A percentile compares a stretch with the other conserved stretches of the same genome.
Conservation (phyloP, 2,797 vertebrate species). For the Lacerta viridis region DNA sequence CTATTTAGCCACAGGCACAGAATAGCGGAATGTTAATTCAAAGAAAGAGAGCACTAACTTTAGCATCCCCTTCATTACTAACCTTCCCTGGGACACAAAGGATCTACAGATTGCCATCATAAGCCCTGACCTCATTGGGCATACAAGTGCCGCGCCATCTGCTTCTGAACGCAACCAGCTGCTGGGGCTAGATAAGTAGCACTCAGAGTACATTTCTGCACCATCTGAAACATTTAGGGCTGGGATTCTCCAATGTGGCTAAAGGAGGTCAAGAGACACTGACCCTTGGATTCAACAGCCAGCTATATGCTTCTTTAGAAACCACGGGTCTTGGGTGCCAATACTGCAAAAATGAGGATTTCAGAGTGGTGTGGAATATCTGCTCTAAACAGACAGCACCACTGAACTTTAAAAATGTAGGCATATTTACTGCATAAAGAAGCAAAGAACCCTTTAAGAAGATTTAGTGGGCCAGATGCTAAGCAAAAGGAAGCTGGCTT, state of each 20-base stretch:
- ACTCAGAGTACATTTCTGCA: background rate
- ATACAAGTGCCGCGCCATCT: background rate
- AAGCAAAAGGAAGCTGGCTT: background rate
- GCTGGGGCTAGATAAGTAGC: background rate
- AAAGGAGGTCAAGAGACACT: background rate
- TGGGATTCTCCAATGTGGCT: background rate
- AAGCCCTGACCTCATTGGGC: background rate
- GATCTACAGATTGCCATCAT: background rate
- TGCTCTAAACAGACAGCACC: background rate
- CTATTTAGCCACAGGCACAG: background rate
- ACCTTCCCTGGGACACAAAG: constrained; percentile 8
- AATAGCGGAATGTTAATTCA: constrained; percentile 14
- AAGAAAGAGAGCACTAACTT: fast-evolving
- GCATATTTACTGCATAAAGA: background rate
- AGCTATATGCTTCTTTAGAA: background rate
- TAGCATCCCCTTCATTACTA: background rate
- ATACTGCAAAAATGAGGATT: background rate
- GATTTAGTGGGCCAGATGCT: constrained; percentile 1
- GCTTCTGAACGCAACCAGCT: background rate
- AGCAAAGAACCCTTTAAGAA: constrained; percentile 4
- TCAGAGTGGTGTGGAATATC: background rate
- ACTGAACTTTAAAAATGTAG: background rate
- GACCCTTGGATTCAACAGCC: background rate
- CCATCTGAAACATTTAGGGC: background rate
- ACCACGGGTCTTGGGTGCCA: background rate